These are phyloP conservation scores for Agrotis exclamationis DNA, from an alignment of 2,888 invertebrate species.

Conservation along the genomic window DNA sequence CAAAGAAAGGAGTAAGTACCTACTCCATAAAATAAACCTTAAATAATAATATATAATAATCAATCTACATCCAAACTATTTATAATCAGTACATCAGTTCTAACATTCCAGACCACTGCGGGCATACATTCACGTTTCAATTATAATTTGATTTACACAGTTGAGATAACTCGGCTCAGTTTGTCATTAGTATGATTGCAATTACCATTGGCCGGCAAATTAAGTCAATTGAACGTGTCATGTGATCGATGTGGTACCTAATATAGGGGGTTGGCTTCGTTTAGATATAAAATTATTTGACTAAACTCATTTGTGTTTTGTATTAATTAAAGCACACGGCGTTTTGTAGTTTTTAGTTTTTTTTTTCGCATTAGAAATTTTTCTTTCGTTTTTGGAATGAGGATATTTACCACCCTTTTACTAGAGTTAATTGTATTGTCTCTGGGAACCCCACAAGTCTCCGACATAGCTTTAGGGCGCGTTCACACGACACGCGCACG, in stretches of 20 bases:
- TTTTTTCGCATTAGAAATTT: no score
- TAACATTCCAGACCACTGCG: slow-evolving; percentile 16
- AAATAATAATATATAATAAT: background rate
- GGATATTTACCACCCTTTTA: no score
- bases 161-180: slow-evolving; percentile 56
- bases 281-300: background rate
- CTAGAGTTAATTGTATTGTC: no score
- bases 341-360: no score
- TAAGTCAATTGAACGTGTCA: slow-evolving; percentile 43
- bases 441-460: no score
- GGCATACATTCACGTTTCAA: slow-evolving; percentile 55
- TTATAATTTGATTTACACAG: slow-evolving; percentile 60
- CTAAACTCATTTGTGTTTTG: no score
- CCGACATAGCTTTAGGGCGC: no score
- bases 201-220: slow-evolving; percentile 54
- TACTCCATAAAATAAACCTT: no score
- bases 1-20: no score
- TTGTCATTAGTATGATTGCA: slow-evolving; percentile 66
- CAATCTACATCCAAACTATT: background rate
- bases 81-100: slow-evolving; percentile 21
- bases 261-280: slow-evolving; percentile 24
- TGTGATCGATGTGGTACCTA: slow-evolving; percentile 20
- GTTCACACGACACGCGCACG: no score
- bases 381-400: no score
- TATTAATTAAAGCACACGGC: no score